These are phyloP conservation scores for Hippocampus guttulatus DNA, from an alignment of 2,113 vertebrate species.

Conservation along the genomic window DNA sequence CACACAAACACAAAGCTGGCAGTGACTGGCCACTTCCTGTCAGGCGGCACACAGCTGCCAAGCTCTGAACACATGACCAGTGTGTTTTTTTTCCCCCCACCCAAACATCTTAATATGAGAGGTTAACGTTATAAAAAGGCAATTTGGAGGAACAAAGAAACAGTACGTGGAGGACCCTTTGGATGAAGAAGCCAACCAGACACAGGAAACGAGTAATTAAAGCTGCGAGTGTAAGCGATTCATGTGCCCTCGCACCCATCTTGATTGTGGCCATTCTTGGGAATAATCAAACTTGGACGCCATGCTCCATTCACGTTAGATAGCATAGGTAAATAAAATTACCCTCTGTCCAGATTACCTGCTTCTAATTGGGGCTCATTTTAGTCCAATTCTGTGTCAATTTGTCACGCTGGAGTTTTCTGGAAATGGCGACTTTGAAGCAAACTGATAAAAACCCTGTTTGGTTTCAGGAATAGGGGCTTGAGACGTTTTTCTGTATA, in stretches of 20 bases:
- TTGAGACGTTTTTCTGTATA: no score
- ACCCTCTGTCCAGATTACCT: no score
- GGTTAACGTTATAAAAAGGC: neutral
- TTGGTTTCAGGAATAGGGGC: no score
- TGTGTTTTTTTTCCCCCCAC: neutral
- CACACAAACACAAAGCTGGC: slow-evolving; percentile 17
- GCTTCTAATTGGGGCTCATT: no score
- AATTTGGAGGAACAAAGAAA: neutral
- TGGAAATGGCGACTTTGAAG: no score
- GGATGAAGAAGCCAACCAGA: neutral
- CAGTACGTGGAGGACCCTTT: neutral
- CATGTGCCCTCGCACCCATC: neutral
- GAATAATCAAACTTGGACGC: neutral
- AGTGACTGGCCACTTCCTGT: slow-evolving; percentile 55
- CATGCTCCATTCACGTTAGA: neutral
- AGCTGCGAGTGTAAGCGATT: neutral
- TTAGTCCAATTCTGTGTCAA: no score
- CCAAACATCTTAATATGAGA: slow-evolving; percentile 9
- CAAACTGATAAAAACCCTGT: no score
- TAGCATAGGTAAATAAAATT: neutral
- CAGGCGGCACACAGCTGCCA: slow-evolving; percentile 27
- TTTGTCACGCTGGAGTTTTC: no score
- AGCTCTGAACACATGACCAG: neutral
- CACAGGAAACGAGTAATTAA: neutral
- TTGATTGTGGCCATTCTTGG: neutral